phyloP scores from a whole-genome alignment of 2,113 vertebrate species.

The Pheucticus melanocephalus region DNA sequence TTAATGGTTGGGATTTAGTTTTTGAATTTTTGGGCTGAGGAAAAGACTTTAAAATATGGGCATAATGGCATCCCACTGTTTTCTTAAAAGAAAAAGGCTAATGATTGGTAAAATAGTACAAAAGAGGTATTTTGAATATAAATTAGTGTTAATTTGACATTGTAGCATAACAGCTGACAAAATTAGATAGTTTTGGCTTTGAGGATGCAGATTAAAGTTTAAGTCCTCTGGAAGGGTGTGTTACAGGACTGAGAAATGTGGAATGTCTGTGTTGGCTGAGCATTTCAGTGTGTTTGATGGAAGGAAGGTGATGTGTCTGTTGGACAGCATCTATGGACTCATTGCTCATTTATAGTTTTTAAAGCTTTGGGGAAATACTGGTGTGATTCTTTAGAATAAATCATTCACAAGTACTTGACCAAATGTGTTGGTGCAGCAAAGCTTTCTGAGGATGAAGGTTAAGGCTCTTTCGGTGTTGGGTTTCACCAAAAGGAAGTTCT shows the following conservation, averaged over 20 bases:
- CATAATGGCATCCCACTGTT: background rate
- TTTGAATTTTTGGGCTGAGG: background rate
- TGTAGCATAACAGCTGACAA: background rate
- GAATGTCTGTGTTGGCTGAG: background rate
- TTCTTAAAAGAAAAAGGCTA: background rate
- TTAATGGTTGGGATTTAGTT: background rate
- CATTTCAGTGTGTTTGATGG: background rate
- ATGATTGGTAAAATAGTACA: background rate
- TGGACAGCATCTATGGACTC: background rate
- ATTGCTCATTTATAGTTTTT: background rate
- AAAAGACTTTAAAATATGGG: background rate
- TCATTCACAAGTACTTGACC: background rate
- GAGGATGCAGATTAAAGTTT: background rate
- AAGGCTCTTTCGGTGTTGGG: background rate
- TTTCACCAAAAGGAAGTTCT: background rate
- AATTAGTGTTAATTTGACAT: background rate
- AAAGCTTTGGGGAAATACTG: background rate
- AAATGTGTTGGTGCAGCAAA: background rate
- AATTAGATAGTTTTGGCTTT: background rate
- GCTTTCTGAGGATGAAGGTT: background rate
- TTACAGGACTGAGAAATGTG: background rate
- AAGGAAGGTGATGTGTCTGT: background rate
- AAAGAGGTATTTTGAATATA: background rate
- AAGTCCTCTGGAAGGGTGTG: background rate
- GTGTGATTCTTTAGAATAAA: background rate